phyloP scores from a whole-genome alignment of 2,888 invertebrate species.

The Parnassius smintheus region DNA sequence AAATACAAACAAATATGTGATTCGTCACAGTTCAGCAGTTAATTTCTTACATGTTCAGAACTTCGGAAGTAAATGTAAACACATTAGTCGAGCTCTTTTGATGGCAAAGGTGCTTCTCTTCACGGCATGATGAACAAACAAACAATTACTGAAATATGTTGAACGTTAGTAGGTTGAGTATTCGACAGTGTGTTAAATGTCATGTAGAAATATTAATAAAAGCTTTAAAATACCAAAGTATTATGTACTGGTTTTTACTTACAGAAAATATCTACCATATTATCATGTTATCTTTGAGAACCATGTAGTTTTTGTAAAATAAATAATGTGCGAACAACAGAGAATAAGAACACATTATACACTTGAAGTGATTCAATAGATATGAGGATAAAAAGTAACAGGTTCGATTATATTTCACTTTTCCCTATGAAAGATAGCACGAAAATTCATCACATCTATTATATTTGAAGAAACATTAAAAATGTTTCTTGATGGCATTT shows the following conservation, averaged over 20 bases:
- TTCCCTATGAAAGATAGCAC: too few relatives aligned
- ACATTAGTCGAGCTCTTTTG: conserved; percentile 56
- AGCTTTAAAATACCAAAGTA: too few relatives aligned
- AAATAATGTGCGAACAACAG: conserved; percentile 44
- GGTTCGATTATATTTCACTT: too few relatives aligned
- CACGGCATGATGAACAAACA: conserved; percentile 55
- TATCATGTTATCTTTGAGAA: not conserved
- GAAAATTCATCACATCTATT: too few relatives aligned
- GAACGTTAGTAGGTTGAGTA: conserved; percentile 34
- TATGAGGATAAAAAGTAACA: not conserved
- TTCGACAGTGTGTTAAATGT: conserved; percentile 26
- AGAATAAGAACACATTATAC: not conserved
- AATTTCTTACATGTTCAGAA: conserved; percentile 29
- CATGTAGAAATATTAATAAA: not conserved
- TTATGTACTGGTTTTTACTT: too few relatives aligned
- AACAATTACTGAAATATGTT: conserved; percentile 47
- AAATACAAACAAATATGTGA: conserved; percentile 10
- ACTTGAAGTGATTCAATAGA: not conserved
- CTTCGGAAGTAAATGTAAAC: conserved; percentile 51
- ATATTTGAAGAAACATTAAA: too few relatives aligned
- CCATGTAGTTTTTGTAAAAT: not conserved
- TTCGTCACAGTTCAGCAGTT: conserved; percentile 29
- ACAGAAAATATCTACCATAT: too few relatives aligned
- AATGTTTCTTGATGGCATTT: too few relatives aligned
- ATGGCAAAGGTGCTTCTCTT: conserved; percentile 61